Conservation (phyloP, 2,797 vertebrate species). For the Babyrousa celebensis region DNA sequence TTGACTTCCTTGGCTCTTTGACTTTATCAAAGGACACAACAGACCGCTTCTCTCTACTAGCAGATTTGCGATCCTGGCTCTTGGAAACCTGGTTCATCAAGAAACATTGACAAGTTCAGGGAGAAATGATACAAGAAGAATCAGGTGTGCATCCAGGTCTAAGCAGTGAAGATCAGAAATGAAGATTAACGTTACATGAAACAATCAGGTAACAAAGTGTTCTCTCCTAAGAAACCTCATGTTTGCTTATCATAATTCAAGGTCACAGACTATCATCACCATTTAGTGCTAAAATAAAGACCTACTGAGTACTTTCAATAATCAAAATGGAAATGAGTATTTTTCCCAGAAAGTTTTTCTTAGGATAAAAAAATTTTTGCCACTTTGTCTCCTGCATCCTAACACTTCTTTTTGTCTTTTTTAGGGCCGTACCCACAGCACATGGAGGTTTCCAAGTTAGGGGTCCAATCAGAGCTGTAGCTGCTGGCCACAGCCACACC, state of each 20-base stretch:
- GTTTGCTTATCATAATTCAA: neutral
- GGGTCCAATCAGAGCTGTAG: too few relatives aligned
- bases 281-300: neutral
- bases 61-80: constrained; percentile 96
- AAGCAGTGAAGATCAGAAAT: neutral
- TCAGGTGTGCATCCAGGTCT: neutral
- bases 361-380: too few relatives aligned
- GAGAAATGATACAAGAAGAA: neutral
- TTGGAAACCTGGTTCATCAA: constrained; percentile 93
- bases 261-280: neutral
- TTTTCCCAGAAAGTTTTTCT: neutral
- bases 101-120: neutral
- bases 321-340: neutral
- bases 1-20: constrained; percentile 96
- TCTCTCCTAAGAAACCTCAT: neutral
- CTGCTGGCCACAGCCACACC: too few relatives aligned
- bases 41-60: constrained; percentile 96
- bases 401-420: too few relatives aligned
- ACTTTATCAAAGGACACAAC: constrained; percentile 98
- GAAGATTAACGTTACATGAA: neutral
- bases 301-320: neutral
- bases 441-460: too few relatives aligned
- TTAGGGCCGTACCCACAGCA: too few relatives aligned
- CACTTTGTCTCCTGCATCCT: neutral
- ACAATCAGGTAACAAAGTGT: neutral